These are phyloP conservation scores for Limenitis camilla DNA, from an alignment of 2,888 invertebrate genomes.

Conservation along the genomic window DNA sequence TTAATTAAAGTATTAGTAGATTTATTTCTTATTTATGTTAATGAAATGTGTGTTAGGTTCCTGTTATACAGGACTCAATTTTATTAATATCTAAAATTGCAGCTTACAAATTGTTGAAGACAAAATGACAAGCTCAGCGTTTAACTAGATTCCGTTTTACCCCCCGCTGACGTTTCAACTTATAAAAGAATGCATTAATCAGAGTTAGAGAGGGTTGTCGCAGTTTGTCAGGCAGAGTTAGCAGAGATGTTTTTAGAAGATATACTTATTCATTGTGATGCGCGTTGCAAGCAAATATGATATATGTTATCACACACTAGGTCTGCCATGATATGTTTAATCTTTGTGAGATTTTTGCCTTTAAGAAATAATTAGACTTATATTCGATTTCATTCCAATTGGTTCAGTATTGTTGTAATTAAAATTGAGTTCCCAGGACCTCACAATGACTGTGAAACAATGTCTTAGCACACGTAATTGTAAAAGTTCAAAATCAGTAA, in stretches of 20 bases:
- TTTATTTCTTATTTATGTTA: too few relatives aligned
- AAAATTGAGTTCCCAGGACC: too few relatives aligned
- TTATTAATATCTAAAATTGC: conserved; percentile 27
- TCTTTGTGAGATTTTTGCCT: too few relatives aligned
- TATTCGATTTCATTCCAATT: too few relatives aligned
- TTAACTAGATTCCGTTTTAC: conserved; percentile 41
- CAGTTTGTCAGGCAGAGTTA: conserved; percentile 35
- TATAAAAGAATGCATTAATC: conserved; percentile 52
- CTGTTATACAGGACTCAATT: background rate
- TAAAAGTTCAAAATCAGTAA: too few relatives aligned
- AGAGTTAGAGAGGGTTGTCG: conserved; percentile 35
- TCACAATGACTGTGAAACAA: too few relatives aligned
- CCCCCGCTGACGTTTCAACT: conserved; percentile 42
- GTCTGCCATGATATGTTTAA: background rate
- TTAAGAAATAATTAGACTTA: too few relatives aligned
- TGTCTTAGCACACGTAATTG: too few relatives aligned
- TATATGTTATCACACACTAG: background rate
- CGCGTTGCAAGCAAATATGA: background rate
- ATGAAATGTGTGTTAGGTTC: too few relatives aligned
- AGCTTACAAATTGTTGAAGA: conserved; percentile 26
- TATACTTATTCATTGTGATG: background rate
- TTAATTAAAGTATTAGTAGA: too few relatives aligned
- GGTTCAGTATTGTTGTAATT: too few relatives aligned
- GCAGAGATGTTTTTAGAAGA: conserved; percentile 7
- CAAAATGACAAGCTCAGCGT: conserved; percentile 25